Base-by-base conservation (phyloP, 2,797 vertebrate species). In the Eulemur mongoz region DNA sequence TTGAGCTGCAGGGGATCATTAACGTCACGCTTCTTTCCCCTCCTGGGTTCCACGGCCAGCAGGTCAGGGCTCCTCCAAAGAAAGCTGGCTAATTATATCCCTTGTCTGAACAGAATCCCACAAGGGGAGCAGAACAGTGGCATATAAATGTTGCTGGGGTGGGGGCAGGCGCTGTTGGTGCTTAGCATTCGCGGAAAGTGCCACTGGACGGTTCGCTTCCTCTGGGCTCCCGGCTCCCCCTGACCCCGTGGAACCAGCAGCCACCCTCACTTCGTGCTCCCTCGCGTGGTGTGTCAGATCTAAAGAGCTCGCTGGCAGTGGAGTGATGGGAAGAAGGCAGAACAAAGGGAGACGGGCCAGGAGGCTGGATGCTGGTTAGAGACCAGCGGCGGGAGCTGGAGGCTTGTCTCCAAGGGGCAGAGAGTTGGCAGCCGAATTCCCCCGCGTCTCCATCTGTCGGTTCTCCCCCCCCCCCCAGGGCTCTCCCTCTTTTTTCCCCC, bases 311-410 rank as follows among this genome's bases (percentile, higher is more conserved):
- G 23, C 98, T 97, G 97, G 89, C 89, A 93, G 97, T 67, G 83
- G 91, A 97, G 96, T 88, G 97, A 88, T 88, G 94, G 97, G 93
- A 92, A 97, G 91, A 61, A 82, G 76, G 79, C 95, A 80, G 97
- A 98, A 98, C 98, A 98, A 98, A 98, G 97, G 94, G 75, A 94
- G 92, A 45, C 92, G 30, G 97, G 75, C 95, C 87, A 40, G 76
- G 92, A 94, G 93, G 97, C 96, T 97, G 93, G 96, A 80, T 94
- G 89, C 96, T n/a, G 52, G 52, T 80, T 87, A 40, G 79, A 92
- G 86, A 95, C 40, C 94, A 96, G 67, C 54, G 6, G 86, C 90
- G 48, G 38, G 93, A 96, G 96, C 91, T 52, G 0, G 89, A 96
- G 89, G 70, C 90, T 89, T 73, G 70, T 63, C 85, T 63, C 87